Conservation (phyloP, 2,113 vertebrate genomes). For the Mastomys coucha region DNA sequence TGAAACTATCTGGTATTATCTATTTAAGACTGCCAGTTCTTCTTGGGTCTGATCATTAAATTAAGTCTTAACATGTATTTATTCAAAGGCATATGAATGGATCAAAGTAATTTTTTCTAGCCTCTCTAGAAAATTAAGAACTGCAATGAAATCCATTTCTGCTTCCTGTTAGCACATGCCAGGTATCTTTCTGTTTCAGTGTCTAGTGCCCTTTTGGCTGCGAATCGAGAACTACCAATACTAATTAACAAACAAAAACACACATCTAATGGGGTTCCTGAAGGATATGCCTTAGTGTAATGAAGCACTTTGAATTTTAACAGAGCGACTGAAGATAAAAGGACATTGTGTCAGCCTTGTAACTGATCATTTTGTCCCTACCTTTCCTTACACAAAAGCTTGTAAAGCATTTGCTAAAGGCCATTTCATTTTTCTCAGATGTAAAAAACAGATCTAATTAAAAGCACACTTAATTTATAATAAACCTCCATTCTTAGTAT, state of each 20-base stretch:
- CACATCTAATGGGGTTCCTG: conserved; percentile 47
- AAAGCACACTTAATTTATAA: conserved; percentile 67
- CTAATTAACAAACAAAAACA: conserved; percentile 76
- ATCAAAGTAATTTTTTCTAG: conserved; percentile 12
- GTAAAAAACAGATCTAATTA: conserved; percentile 72
- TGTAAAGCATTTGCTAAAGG: conserved; percentile 76
- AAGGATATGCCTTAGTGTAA: conserved; percentile 56
- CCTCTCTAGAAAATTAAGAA: conserved; percentile 52
- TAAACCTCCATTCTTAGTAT: conserved; percentile 47
- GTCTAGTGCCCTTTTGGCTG: not conserved
- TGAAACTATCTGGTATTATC: not conserved
- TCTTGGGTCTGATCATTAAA: conserved; percentile 6
- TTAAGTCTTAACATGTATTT: conserved; percentile 12
- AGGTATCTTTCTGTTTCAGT: conserved; percentile 36
- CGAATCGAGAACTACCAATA: conserved; percentile 51
- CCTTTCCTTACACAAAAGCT: conserved; percentile 62
- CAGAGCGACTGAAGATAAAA: conserved; percentile 67
- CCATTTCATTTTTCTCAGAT: conserved; percentile 77
- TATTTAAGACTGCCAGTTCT: not conserved
- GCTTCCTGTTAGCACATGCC: not conserved
- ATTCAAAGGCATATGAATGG: not conserved
- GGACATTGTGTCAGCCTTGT: conserved; percentile 46
- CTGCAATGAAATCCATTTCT: conserved; percentile 31
- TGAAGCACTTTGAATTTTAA: conserved; percentile 66
- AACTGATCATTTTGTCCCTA: conserved; percentile 73